Evolutionary conservation across 2,888 invertebrate genomes (phyloP), one percentile per base, ranked within the genome.

Genomic region (Pristionchus exspectatus): DNA sequence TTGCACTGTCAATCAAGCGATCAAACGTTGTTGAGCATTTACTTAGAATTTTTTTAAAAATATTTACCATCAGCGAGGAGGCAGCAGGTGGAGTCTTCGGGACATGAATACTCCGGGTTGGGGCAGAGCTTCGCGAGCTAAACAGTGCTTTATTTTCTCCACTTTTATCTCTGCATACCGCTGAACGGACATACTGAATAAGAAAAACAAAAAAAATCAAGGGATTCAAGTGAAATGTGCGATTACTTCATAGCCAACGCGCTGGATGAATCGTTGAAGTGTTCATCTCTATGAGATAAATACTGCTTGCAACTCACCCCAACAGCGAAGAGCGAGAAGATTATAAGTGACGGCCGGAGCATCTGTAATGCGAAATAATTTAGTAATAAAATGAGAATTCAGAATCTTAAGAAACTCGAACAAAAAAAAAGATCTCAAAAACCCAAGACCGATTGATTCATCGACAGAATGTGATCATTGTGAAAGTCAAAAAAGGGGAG

Each of bases 11-110:
- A 59, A 59, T 59, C 59, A 59, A 59, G 24, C 4, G 30, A 9
- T 27, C 33, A 72, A 72, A 30, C 16, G 3, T 14, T 30, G 72
- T 7, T 14, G 24, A 9, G 69, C 7, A 27, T 9, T 9, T 9
- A 9, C 21, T 9, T 18, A n/a, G 24, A 69, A 69, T 69, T 9
- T 9, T 7, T 9, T 50, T 7, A 50, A 50, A 50, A 50, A 38
- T 38, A 38, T n/a, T 38, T 14, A 72, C 72, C 87, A 54, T 72
- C 87, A 14, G 87, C 90, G 9, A 92, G 86, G 54, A 91, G 88
- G 69, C 92, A 92, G 83, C 92, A 92, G 16, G 92, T 92, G 38
- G 91, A 90, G 2, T 87, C 89, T 50, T 92, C 92, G 1, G 88
- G 83, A 66, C 92, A 92, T 18, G 87, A 87, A 63, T 86, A 90